Evolutionary conservation across 2,113 vertebrate genomes (phyloP), one percentile per base, ranked within the genome.

Genomic region (Leptobrachium leishanense): DNA sequence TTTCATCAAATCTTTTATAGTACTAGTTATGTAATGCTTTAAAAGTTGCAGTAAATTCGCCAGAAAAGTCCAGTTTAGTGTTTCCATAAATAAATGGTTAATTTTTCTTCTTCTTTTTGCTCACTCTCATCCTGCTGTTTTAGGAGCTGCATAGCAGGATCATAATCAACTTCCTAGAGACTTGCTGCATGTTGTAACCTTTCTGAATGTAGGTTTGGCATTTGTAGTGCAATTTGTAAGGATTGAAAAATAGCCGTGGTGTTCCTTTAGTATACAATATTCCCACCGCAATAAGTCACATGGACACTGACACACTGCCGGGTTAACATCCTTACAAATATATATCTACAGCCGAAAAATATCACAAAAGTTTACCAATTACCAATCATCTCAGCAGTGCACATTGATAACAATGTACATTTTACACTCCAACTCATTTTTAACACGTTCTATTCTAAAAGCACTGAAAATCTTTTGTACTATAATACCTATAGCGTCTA

Each of bases 191-290:
- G 43, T 79, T 57, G 41, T 79, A 79, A 79, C 77, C 77, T 79
- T 79, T 74, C 41, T 74, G 46, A 68, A 74, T 73, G 1, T 20
- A 54, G 50, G 70, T 79, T 79, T 79, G 77, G 63, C 77, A 79
- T 79, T 73, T 79, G 77, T 79, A 68, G 71, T 68, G 40, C 62
- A 79, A 79, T 79, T 79, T 79, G 50, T 63, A 79, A 46, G 46
- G 7, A 79, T 44, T 79, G 59, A 79, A 73, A 67, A 73, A 79
- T 79, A 70, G 77, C 43, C 13, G 15, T 66, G 69, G 75, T 72
- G 41, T 78, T 55, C 7, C 57, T 72, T 68, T 73, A 67, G 39
- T 13, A 43, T 42, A 69, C 20, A 67, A 57, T 67, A 74, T 65
- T 73, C 77, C 77, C 70, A 67, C 43, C 65, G 70, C 62, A 40